Conservation (phyloP, 2,113 vertebrate genomes). For the Numida meleagris region DNA sequence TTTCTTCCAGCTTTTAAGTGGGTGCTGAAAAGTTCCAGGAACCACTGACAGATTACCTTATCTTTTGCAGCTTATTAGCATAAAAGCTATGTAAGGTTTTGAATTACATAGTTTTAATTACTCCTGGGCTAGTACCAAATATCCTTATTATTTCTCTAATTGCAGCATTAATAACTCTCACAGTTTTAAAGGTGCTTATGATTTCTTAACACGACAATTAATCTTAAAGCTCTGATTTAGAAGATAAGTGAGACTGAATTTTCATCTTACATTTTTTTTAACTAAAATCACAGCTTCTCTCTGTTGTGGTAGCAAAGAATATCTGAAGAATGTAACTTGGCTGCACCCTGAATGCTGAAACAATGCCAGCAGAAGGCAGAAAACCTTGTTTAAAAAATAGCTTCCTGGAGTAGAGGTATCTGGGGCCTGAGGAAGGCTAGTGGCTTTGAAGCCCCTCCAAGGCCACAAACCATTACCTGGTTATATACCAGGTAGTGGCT, state of each 20-base stretch:
- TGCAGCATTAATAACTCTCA: neutral
- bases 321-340: neutral
- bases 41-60: neutral
- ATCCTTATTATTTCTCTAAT: neutral
- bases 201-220: neutral
- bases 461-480: too few species aligned
- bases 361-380: neutral
- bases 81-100: neutral
- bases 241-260: neutral
- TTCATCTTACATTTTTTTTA: neutral
- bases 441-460: neutral
- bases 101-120: neutral
- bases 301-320: neutral
- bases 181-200: neutral
- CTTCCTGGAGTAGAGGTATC: neutral
- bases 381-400: neutral
- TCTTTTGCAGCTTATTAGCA: neutral
- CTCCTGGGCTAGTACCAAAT: neutral
- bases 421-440: neutral
- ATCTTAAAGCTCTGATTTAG: neutral
- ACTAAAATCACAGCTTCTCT: neutral
- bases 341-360: neutral
- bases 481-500: too few species aligned
- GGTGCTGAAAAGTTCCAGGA: neutral
- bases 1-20: neutral